Conservation (phyloP, 2,797 vertebrate genomes). For the Sebastes minor region DNA sequence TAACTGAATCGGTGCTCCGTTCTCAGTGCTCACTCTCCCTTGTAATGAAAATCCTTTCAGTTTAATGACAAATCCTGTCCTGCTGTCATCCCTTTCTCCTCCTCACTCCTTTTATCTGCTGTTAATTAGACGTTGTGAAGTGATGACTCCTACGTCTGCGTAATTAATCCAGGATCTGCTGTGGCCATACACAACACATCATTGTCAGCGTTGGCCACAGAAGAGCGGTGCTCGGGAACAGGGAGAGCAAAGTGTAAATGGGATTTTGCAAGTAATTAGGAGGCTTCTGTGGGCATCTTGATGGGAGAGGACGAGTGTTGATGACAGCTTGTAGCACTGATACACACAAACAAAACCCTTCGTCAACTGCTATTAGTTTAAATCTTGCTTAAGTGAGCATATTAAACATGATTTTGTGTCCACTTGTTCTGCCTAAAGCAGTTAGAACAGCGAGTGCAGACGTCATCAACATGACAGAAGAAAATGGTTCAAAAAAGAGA, state of each 20-base stretch:
- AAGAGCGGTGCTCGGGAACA: slow-evolving; percentile 20
- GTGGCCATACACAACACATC: slow-evolving; percentile 32
- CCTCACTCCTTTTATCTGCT: slow-evolving; percentile 51
- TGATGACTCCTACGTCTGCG: slow-evolving; percentile 58
- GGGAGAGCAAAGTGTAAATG: slow-evolving; percentile 45
- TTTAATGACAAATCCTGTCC: slow-evolving; percentile 38
- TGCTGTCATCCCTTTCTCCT: slow-evolving; percentile 37
- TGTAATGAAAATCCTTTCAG: slow-evolving; percentile 59
- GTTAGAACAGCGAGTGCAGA: neutral
- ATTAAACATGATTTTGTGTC: neutral
- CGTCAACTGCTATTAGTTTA: neutral
- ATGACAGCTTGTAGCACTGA: neutral
- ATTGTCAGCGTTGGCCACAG: slow-evolving; percentile 33
- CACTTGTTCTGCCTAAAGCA: neutral
- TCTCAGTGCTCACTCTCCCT: slow-evolving; percentile 42
- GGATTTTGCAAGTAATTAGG: slow-evolving; percentile 49
- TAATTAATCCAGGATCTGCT: slow-evolving; percentile 66
- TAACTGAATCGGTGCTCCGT: slow-evolving; percentile 9
- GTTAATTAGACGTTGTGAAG: slow-evolving; percentile 72
- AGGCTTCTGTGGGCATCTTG: slow-evolving; percentile 29
- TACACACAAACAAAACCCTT: neutral
- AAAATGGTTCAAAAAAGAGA: neutral
- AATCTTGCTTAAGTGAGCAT: neutral
- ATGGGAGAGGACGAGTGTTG: neutral
- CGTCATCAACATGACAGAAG: neutral